Conservation (phyloP, 2,888 invertebrate genomes). For the Caenorhabditis virilis region DNA sequence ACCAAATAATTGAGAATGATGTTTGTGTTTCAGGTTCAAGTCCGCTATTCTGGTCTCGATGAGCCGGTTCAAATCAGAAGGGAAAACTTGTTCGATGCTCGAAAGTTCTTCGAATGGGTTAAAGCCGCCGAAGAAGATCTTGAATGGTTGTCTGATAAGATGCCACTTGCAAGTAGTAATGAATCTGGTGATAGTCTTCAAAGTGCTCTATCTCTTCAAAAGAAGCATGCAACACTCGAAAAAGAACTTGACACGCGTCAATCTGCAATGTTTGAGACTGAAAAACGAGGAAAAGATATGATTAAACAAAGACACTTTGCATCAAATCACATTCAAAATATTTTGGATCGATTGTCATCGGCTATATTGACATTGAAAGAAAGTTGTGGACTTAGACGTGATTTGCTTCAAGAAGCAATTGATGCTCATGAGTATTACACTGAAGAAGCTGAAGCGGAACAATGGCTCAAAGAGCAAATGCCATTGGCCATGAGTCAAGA, state of each 20-base stretch:
- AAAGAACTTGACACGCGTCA: slow-evolving; percentile 71
- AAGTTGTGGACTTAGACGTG: slow-evolving; percentile 36
- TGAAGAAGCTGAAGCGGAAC: slow-evolving; percentile 80
- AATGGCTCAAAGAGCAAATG: slow-evolving; percentile 78
- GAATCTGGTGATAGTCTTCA: slow-evolving; percentile 80
- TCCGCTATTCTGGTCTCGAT: slow-evolving; percentile 71
- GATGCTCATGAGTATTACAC: slow-evolving; percentile 81
- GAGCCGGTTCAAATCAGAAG: slow-evolving; percentile 73
- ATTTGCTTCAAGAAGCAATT: slow-evolving; percentile 71
- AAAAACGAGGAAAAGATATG: slow-evolving; percentile 54
- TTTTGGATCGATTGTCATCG: slow-evolving; percentile 72
- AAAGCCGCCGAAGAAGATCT: slow-evolving; percentile 90
- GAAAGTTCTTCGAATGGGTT: slow-evolving; percentile 84
- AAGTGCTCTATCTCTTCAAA: slow-evolving; percentile 85
- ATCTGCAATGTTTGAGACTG: slow-evolving; percentile 52
- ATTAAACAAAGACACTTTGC: slow-evolving; percentile 80
- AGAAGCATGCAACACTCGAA: slow-evolving; percentile 90
- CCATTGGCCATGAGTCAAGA: slow-evolving; percentile 66
- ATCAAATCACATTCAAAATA: slow-evolving; percentile 77
- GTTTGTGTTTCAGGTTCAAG: slow-evolving; percentile 75
- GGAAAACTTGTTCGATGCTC: slow-evolving; percentile 89
- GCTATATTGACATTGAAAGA: slow-evolving; percentile 37
- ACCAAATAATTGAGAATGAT: no score
- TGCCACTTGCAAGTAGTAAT: slow-evolving; percentile 85
- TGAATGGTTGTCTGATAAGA: slow-evolving; percentile 89